Evolutionary conservation across 2,113 vertebrate species (phyloP).

Genomic region (Astur gentilis): DNA sequence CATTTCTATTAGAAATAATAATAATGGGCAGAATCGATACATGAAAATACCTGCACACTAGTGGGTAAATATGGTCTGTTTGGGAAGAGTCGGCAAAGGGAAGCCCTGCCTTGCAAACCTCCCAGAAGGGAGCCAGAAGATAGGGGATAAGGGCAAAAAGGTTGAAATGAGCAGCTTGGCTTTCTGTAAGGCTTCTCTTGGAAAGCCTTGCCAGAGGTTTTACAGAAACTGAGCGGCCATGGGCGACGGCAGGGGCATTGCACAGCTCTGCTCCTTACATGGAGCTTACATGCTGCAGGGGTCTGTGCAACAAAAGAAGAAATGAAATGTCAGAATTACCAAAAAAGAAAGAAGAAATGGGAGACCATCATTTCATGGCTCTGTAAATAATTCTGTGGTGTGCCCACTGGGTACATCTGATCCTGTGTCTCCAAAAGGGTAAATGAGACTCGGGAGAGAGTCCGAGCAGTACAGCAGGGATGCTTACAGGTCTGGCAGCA

Average conservation of each 20-base stretch:
- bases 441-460: neutral
- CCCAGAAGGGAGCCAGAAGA: neutral
- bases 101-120: neutral
- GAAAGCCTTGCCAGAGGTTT: neutral
- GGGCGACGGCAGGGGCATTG: neutral
- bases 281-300: neutral
- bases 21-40: neutral
- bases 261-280: neutral
- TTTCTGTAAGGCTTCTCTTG: neutral
- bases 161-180: neutral
- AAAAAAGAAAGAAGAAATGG: neutral
- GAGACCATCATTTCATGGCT: neutral
- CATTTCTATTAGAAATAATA: neutral
- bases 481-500: neutral
- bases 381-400: neutral
- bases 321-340: neutral
- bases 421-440: neutral
- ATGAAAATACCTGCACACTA: accelerated
- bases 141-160: neutral
- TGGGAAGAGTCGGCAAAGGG: neutral
- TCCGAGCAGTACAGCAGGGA: neutral
- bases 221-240: neutral
- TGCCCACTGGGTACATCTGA: neutral
- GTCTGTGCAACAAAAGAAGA: neutral
- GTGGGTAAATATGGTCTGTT: neutral